Base-by-base conservation (phyloP, 2,113 vertebrate genomes). In the Urocynchramus pylzowi region DNA sequence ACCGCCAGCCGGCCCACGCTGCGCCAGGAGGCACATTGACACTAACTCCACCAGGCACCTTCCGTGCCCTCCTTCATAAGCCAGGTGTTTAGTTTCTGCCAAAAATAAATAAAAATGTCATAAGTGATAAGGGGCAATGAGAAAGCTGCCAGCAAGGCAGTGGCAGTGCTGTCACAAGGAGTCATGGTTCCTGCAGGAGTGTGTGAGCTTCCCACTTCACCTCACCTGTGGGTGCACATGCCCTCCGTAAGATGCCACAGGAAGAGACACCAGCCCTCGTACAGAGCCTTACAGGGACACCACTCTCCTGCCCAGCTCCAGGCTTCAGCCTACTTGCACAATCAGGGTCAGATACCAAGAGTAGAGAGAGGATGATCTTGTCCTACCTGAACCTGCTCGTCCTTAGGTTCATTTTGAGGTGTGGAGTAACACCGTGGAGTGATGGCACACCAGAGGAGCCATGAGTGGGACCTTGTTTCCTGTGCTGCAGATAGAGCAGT, bases 171-270 rank as follows among this genome's bases (percentile, higher is more conserved):
- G 76, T 47, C 76, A 44, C 37, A 45, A 28, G 78, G 52, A 70
- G 60, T 57, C 20, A 2, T 0, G 1, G 50, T 7, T 45, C 31
- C 16, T n/a, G 6, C 27, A 23, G 84, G 21, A 37, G 23, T 13
- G 8, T 2, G 13, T 19, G 50, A 30, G 30, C 21, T 63, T 30
- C 44, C 21, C 19, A 0, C 42, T 54, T 57, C 23, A 1, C 31
- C 53, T 61, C 52, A 10, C 28, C 47, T 24, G 28, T 59, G 65
- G 47, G 35, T 19, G 30, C 17, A 13, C 1, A 0, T 15, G n/a
- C 15, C 26, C 21, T 52, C 28, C 0, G 0, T 18, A 24, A 24
- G 1, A 3, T 6, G 33, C 21, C 28, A 0, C 2, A 2, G 35
- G 35, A 47, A 13, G 35, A 37, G 68, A 24, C 5, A 4, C 11